phyloP scores from a whole-genome alignment of 2,888 invertebrate genomes.

The Latrodectus hesperus region DNA sequence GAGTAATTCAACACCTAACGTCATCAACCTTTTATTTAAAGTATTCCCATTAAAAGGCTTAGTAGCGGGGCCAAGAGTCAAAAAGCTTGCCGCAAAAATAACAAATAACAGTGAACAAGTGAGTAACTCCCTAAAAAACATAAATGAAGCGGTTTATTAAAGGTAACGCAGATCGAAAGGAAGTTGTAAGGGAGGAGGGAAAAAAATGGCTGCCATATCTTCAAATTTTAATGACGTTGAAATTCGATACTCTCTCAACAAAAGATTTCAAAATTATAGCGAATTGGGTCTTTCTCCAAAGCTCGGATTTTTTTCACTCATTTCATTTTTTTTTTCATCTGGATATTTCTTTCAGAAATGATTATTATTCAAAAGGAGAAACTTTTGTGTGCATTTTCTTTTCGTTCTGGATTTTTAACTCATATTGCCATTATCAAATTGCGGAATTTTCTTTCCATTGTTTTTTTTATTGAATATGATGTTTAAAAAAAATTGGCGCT shows the following conservation, averaged over 20 bases:
- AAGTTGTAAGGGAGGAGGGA: background rate
- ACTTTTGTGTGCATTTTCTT: slow-evolving; percentile 16
- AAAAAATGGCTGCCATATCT: background rate
- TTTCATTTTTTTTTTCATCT: background rate
- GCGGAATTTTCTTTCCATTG: too few species aligned
- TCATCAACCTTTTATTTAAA: slow-evolving; percentile 67
- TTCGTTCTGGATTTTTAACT: background rate
- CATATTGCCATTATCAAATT: background rate
- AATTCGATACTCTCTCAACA: slow-evolving; percentile 51
- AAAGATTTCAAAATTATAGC: slow-evolving; percentile 59
- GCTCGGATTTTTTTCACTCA: background rate
- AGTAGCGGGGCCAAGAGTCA: slow-evolving; percentile 24
- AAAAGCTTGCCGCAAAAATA: slow-evolving; percentile 44
- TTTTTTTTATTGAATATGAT: too few species aligned
- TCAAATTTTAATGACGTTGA: slow-evolving; percentile 64
- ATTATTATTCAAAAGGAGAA: slow-evolving; percentile 41
- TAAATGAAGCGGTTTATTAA: slow-evolving; percentile 34
- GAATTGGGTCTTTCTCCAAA: slow-evolving; percentile 43
- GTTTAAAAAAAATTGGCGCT: too few species aligned
- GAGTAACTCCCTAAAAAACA: slow-evolving; percentile 35
- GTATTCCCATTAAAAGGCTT: slow-evolving; percentile 55
- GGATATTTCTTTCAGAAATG: slow-evolving; percentile 10
- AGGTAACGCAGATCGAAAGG: slow-evolving; percentile 7
- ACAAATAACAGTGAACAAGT: slow-evolving; percentile 50
- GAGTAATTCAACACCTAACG: slow-evolving; percentile 59